A percentile compares a stretch with the other conserved stretches of the same genome.
These are phyloP conservation scores for Hylyphantes graminicola DNA, from an alignment of 1,140 invertebrate genomes.

Conservation along the genomic window DNA sequence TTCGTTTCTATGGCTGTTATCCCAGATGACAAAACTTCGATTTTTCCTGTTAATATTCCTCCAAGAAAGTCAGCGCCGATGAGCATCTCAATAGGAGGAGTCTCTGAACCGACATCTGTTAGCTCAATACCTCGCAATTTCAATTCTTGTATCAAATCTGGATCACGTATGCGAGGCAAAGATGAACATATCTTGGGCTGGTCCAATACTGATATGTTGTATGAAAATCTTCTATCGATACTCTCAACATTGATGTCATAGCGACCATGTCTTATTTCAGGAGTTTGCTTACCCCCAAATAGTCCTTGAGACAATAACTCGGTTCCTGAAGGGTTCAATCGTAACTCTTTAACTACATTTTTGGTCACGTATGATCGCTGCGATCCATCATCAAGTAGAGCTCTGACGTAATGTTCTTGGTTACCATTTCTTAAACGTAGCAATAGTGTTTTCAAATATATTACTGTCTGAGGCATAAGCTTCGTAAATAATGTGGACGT, in stretches of 20 bases:
- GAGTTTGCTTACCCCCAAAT: neutral
- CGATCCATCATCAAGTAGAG: constrained; percentile 34
- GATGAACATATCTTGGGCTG: neutral
- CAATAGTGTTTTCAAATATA: constrained; percentile 27
- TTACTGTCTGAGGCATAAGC: constrained; percentile 6
- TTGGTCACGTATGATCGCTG: constrained; percentile 27
- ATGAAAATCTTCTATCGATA: neutral
- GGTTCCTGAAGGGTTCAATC: neutral
- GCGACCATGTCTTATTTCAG: neutral
- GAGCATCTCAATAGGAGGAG: neutral
- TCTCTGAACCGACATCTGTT: neutral
- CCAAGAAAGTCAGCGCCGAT: neutral
- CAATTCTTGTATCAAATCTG: neutral
- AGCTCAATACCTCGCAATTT: neutral
- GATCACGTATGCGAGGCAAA: neutral
- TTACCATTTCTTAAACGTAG: constrained; percentile 19
- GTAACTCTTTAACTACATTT: neutral
- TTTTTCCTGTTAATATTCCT: neutral
- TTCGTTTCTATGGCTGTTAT: neutral
- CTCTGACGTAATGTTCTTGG: constrained; percentile 11
- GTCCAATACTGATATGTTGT: neutral
- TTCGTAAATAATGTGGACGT: neutral
- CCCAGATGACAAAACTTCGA: neutral
- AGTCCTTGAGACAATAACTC: neutral
- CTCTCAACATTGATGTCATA: neutral